phyloP scores from a whole-genome alignment of 2,888 invertebrate species.

The Cantharis rustica region DNA sequence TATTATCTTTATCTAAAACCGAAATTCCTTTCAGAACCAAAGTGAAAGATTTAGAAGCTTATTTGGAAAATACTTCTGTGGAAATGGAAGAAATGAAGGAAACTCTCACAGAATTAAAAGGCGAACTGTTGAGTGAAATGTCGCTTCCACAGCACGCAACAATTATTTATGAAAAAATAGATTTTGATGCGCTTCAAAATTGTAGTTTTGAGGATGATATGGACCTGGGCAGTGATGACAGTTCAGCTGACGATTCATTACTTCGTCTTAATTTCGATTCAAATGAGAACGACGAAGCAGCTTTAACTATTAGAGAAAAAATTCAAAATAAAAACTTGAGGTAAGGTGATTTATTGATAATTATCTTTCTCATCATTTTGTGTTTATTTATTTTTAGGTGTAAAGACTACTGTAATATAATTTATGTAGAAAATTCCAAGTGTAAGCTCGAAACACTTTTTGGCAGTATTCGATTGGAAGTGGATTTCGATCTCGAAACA shows the following conservation, averaged over 20 bases:
- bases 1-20: background rate
- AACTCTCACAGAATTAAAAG: background rate
- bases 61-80: background rate
- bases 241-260: background rate
- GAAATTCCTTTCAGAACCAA: background rate
- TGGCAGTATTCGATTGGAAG: constrained; percentile 14
- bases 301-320: background rate
- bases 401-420: constrained; percentile 17
- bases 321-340: background rate
- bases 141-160: background rate
- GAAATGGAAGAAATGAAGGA: background rate
- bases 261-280: background rate
- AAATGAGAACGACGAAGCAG: background rate
- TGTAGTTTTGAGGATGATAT: background rate
- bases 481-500: constrained; percentile 15
- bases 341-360: background rate
- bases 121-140: background rate
- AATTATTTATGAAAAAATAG: background rate
- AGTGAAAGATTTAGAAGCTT: background rate
- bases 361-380: background rate
- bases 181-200: background rate
- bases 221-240: background rate
- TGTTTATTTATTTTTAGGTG: constrained; percentile 12
- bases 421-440: constrained; percentile 5
- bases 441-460: constrained; percentile 16